Evolutionary conservation across 2,888 invertebrate species (phyloP), one percentile per base, ranked within the genome.

Genomic region (Erebia palarica): DNA sequence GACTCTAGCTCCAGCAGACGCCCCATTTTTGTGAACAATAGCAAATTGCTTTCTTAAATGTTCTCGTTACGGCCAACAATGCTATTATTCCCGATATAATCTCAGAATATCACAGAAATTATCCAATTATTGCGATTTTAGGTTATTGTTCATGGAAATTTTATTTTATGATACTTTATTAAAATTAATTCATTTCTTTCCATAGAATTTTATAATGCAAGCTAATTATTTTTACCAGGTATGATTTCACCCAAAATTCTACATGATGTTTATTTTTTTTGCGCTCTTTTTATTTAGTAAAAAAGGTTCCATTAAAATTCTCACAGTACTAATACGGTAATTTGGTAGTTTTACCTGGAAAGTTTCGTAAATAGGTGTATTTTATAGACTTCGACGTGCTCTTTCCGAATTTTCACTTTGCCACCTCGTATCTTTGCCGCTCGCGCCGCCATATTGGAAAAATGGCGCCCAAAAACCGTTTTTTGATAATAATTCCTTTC

Each of bases 21-120:
- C 51, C 69, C 69, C 65, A 75, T 76, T 76, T 77, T 75, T 75
- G 73, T 73, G 71, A 76, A 77, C 73, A 77, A 75, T 73, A 59
- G 60, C 71, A 66, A 73, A 73, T 74, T 73, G 71, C 73, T 70
- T 73, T 69, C 61, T 67, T 67, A 72, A 74, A 72, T 68, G 73
- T 67, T 70, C 75, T 73, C 70, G 61, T 72, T 75, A 75, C 65
- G 57, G 44, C 73, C 71, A 74, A 74, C 74, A 73, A 63, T 63
- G 63, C 63, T 21, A 63, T 49, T 63, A 74, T 75, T 69, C 67
- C 65, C 64, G 71, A 70, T 65, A 59, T 65, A 76, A 73, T 69
- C 64, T 57, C 57, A 69, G 68, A 53, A 67, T 70, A 69, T 69
- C 71, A 71, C 70, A 64, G 68, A 70, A 75, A 75, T 72, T 66